Evolutionary conservation across 2,797 vertebrate species (phyloP).

Genomic region (Sphaeramia orbicularis): DNA sequence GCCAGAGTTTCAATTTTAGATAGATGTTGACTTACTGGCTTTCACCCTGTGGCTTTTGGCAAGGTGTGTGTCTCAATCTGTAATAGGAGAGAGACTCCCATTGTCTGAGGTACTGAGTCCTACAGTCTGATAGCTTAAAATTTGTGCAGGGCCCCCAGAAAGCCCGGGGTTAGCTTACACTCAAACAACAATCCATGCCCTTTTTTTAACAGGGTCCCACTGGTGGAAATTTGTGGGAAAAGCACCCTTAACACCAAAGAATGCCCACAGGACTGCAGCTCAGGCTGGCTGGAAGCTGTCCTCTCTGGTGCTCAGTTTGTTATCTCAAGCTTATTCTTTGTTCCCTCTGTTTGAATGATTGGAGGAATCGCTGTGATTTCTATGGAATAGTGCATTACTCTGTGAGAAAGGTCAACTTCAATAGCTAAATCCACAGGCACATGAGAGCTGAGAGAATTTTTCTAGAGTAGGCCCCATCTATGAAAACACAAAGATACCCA

Average conservation of each 20-base stretch:
- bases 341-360: slow-evolving; percentile 64
- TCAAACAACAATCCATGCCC: slow-evolving; percentile 57
- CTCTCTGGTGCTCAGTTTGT: slow-evolving; percentile 67
- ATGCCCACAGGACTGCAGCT: slow-evolving; percentile 51
- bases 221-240: slow-evolving; percentile 72
- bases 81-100: slow-evolving; percentile 45
- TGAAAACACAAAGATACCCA: slow-evolving; percentile 55
- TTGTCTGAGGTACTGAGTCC: slow-evolving; percentile 53
- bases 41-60: slow-evolving; percentile 19
- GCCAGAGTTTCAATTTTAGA: neutral
- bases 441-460: slow-evolving; percentile 48
- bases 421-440: slow-evolving; percentile 50
- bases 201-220: slow-evolving; percentile 42
- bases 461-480: slow-evolving; percentile 54
- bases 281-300: slow-evolving; percentile 49
- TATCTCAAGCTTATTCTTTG: slow-evolving; percentile 72
- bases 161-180: slow-evolving; percentile 56
- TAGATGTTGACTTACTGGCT: slow-evolving; percentile 8
- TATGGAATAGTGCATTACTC: slow-evolving; percentile 57
- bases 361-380: slow-evolving; percentile 54
- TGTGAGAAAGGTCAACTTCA: slow-evolving; percentile 69
- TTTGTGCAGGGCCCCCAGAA: slow-evolving; percentile 45
- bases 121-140: slow-evolving; percentile 44
- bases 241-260: slow-evolving; percentile 57
- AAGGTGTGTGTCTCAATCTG: slow-evolving; percentile 16